Evolutionary conservation across 2,888 invertebrate species (phyloP), one percentile per base, ranked within the genome.

Genomic region (Patella ulyssiponensis): DNA sequence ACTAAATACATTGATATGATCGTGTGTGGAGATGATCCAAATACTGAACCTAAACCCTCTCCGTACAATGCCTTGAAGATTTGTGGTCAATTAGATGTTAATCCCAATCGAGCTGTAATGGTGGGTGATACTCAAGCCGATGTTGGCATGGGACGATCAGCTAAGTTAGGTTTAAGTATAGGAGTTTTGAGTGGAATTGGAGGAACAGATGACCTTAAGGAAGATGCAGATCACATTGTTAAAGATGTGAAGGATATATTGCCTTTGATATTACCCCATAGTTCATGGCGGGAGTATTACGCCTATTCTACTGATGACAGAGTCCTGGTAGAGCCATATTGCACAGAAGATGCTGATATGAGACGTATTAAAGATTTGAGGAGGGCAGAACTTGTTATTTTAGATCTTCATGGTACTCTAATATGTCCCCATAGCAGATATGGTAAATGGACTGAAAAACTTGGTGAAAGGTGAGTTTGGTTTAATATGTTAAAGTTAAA

Each of bases 381-480:
- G 80, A 82, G 74, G 17, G 79, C 81, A 33, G 79, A 84, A 11
- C 81, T 89, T 44, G 92, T 92, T 14, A 92, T 93, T 69, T 92
- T 93, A 86, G 93, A 93, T 85, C 92, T 93, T 76, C 92, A 92
- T 82, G 93, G 93, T 4, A 93, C 93, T 3, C 85, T 93, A 54
- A 85, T 93, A 23, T 92, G 92, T 82, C 91, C 92, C 77, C 89
- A 92, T 79, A 87, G 89, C 33, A 90, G 91, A 86, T 92, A 92
- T 90, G 85, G 90, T 15, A 89, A 92, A 11, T 93, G 92, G 92
- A 85, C 90, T 7, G 85, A 88, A 53, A 82, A 86, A 27, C 83
- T 92, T 1, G 87, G 88, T 20, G 81, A 85, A 81, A 91, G 88
- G 92, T 91, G 79, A 74, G 84, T 77, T 53, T 15, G 7, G 15